Percentiles rank a stretch among this genome's conserved stretches.
These are phyloP conservation scores for Perognathus longimembris DNA, from an alignment of 2,113 vertebrate species.

Conservation along the genomic window DNA sequence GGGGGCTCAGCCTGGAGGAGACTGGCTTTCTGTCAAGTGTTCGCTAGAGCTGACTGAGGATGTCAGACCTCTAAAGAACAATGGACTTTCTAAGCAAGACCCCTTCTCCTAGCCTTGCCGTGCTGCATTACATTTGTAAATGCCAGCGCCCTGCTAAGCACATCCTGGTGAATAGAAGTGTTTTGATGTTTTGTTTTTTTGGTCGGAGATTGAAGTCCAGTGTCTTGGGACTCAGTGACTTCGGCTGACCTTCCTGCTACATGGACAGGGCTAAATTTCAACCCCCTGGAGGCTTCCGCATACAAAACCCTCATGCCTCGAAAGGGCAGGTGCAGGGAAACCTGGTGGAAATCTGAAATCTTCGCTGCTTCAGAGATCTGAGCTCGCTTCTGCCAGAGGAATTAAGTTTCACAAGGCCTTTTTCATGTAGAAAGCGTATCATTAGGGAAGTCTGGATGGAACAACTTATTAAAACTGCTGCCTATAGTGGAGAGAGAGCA, in stretches of 20 bases:
- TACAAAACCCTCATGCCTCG: slow-evolving; percentile 88
- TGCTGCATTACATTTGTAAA: slow-evolving; percentile 82
- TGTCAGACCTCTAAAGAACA: slow-evolving; percentile 80
- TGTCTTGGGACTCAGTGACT: slow-evolving; percentile 90
- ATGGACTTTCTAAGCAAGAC: slow-evolving; percentile 81
- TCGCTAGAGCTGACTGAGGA: slow-evolving; percentile 72
- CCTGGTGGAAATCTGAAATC: slow-evolving; percentile 84
- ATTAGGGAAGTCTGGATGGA: slow-evolving; percentile 77
- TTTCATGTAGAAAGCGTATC: slow-evolving; percentile 84
- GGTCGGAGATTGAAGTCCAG: slow-evolving; percentile 88
- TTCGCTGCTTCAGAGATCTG: slow-evolving; percentile 87
- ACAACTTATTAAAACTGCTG: slow-evolving; percentile 78
- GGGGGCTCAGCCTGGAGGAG: slow-evolving; percentile 57
- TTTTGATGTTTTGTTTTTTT: slow-evolving; percentile 87
- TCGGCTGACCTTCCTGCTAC: slow-evolving; percentile 88
- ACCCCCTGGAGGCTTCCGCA: slow-evolving; percentile 89
- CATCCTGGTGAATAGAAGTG: slow-evolving; percentile 85
- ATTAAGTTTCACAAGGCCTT: slow-evolving; percentile 87
- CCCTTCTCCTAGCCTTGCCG: slow-evolving; percentile 70
- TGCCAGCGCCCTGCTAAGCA: slow-evolving; percentile 83
- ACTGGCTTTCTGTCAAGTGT: slow-evolving; percentile 67
- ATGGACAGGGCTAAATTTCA: slow-evolving; percentile 90
- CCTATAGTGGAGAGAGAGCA: slow-evolving; percentile 63
- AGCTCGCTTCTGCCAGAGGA: slow-evolving; percentile 87
- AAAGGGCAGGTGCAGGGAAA: slow-evolving; percentile 89